Conservation (phyloP, 2,797 vertebrate genomes). For the Aselliscus stoliczkanus region DNA sequence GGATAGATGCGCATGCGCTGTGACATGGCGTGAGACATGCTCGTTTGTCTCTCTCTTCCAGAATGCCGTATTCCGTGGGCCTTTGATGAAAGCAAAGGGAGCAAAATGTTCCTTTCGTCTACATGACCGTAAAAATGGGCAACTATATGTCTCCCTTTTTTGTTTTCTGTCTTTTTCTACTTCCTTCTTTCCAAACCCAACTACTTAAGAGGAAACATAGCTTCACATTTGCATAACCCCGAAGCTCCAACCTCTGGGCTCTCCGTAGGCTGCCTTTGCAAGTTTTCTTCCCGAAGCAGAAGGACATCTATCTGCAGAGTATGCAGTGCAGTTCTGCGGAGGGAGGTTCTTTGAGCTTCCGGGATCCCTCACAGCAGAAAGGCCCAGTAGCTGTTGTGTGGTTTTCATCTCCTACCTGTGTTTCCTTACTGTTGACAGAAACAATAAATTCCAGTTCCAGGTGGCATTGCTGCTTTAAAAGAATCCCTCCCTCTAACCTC, state of each 20-base stretch:
- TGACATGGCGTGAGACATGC: not conserved
- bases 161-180: not conserved
- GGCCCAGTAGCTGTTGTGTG: not conserved
- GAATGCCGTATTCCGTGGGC: not conserved
- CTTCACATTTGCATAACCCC: not conserved
- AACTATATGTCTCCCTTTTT: not conserved
- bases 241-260: not conserved
- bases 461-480: not conserved
- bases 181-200: not conserved
- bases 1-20: not conserved
- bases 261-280: not conserved
- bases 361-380: not conserved
- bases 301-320: not conserved
- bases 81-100: not conserved
- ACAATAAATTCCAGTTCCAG: not conserved
- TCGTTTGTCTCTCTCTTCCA: not conserved
- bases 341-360: slow-evolving; percentile 3
- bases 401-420: slow-evolving; percentile 2
- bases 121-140: not conserved
- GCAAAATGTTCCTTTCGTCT: not conserved
- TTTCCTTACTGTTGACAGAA: slow-evolving; percentile 30
- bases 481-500: not conserved
- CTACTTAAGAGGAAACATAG: not conserved
- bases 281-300: not conserved
- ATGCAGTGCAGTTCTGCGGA: not conserved